phyloP scores from a whole-genome alignment of 2,888 invertebrate species.

The Protonemura montana region DNA sequence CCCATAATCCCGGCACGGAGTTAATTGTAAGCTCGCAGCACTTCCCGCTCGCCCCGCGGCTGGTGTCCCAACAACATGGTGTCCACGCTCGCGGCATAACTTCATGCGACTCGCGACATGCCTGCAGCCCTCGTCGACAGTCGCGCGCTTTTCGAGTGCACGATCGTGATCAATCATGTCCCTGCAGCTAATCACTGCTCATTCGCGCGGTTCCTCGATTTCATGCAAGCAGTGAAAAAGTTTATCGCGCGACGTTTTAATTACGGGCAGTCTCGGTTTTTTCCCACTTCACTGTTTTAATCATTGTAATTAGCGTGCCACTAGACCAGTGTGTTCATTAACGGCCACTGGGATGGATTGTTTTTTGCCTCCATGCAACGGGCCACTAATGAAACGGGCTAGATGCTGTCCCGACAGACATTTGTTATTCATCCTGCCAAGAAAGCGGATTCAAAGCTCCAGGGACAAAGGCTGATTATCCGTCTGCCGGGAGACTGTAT shows the following conservation, averaged over 20 bases:
- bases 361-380: neutral
- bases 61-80: neutral
- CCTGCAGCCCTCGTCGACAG: neutral
- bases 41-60: neutral
- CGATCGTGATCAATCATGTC: neutral
- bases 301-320: neutral
- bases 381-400: neutral
- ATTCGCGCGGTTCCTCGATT: neutral
- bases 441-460: neutral
- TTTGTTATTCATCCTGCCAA: neutral
- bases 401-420: neutral
- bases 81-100: neutral
- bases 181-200: neutral
- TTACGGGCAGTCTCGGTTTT: neutral
- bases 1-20: neutral
- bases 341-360: neutral
- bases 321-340: neutral
- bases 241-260: constrained; percentile 12
- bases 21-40: neutral
- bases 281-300: neutral
- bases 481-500: neutral
- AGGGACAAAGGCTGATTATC: neutral
- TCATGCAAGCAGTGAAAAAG: neutral
- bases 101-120: neutral
- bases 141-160: neutral